These are phyloP conservation scores for Mercenaria mercenaria DNA, from an alignment of 1,140 invertebrate genomes.

Conservation along the genomic window DNA sequence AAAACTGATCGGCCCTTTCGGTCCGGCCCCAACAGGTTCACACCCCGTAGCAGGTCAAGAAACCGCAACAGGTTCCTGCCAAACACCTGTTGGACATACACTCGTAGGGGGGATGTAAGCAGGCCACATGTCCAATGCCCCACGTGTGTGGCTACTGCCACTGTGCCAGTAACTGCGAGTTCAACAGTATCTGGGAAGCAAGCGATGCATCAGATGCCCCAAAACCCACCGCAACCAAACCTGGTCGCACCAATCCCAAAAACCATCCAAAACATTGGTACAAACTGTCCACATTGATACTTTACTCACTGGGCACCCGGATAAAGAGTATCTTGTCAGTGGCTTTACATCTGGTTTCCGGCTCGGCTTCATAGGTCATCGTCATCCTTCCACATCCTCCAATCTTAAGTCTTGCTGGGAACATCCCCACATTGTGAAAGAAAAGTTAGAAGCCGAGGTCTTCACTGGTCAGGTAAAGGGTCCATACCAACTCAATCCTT, in stretches of 20 bases:
- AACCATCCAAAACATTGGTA: background rate
- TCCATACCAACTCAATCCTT: background rate
- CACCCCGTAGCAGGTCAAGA: background rate
- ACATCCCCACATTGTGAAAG: background rate
- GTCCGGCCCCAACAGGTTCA: background rate
- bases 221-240: background rate
- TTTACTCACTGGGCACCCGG: background rate
- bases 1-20: background rate
- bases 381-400: background rate
- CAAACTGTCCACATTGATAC: background rate
- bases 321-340: conserved; percentile 3
- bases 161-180: background rate
- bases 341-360: conserved; percentile 58
- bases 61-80: background rate
- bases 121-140: background rate
- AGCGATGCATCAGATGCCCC: no score
- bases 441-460: background rate
- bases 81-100: conserved; percentile 46
- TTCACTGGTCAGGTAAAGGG: background rate
- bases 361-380: conserved; percentile 14
- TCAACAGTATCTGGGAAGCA: background rate
- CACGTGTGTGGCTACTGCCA: conserved; percentile 45
- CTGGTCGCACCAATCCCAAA: background rate
- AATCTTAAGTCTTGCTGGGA: conserved; percentile 20
- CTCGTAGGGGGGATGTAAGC: background rate